Percentiles rank a stretch among this genome's conserved stretches.
Conservation (phyloP, 2,888 invertebrate species). For the Epirrhoe alternata region DNA sequence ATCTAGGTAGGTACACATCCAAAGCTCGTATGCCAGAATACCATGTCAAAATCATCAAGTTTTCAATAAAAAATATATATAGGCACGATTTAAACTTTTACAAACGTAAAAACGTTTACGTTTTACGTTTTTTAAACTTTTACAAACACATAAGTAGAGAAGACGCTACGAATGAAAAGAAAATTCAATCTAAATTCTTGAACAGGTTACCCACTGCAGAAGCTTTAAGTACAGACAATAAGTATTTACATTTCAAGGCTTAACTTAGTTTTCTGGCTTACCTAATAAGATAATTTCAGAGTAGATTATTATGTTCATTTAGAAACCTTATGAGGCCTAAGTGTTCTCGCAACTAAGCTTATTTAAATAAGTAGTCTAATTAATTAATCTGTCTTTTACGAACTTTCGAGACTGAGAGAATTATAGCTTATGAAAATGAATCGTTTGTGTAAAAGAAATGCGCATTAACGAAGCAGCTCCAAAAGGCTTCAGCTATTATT, state of each 20-base stretch:
- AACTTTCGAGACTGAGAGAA: background rate
- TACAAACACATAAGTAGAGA: too few species aligned
- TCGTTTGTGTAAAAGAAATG: too few species aligned
- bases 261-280: background rate
- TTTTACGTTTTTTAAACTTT: too few species aligned
- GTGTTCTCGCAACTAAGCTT: background rate
- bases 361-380: background rate
- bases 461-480: too few species aligned
- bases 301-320: conserved; percentile 3
- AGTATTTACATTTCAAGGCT: conserved; percentile 4
- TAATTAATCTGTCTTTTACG: background rate
- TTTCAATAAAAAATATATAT: too few species aligned
- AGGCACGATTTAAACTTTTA: too few species aligned
- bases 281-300: conserved; percentile 3
- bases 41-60: too few species aligned
- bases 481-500: too few species aligned
- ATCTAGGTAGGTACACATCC: too few species aligned
- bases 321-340: background rate
- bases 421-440: background rate
- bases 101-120: too few species aligned
- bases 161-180: background rate
- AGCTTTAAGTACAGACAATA: background rate
- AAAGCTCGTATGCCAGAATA: too few species aligned
- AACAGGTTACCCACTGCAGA: background rate
- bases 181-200: background rate